Base-by-base conservation (phyloP, 2,797 vertebrate species). In the Pachyuromys duprasi region DNA sequence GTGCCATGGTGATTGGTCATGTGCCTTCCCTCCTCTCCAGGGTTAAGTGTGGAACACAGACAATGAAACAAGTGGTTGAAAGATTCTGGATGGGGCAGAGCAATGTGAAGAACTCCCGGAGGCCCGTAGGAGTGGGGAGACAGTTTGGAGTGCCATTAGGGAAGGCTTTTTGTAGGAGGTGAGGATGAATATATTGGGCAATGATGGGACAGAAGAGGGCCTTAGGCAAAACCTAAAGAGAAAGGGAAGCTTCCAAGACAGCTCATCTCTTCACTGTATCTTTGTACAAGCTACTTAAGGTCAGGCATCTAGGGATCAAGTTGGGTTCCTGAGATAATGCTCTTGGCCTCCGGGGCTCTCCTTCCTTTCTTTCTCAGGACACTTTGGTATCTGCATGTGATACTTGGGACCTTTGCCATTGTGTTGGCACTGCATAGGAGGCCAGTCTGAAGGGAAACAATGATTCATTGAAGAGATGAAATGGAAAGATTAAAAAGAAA, bases 111-210 rank as follows among this genome's bases (percentile, higher is more conserved):
- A 60, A 14, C 78, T 82, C 24, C 14, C 78, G 49, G 42, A 57
- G 8, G 20, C 33, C 28, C 0, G 63, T 9, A 4, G 55, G 63
- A 33, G 45, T 76, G 14, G 63, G 36, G 45, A 81, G 14, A 53
- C 36, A 24, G 36, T 36, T 42, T 70, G 39, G 17, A 8, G 26
- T 74, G 87, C 65, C 67, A 75, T 62, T 36, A 87, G 62, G 84
- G 82, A 86, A 63, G 75, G 13, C 86, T 89, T 96, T 67, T 69
- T 69, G 45, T n/a, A 92, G 39, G 90, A 97, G 70, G 65, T 42
- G 31, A 87, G 49, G 36, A 28, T 87, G 24, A 49, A 0, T 89
- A 31, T 53, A 3, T 74, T 84, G 63, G 82, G 62, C n/a, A 84
- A 93, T 81, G 79, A 94, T 86, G 55, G 53, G 8, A n/a, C 39